Conservation (phyloP, 92 coral and sea anemone genomes). For the Isaurus tuberculatus region DNA sequence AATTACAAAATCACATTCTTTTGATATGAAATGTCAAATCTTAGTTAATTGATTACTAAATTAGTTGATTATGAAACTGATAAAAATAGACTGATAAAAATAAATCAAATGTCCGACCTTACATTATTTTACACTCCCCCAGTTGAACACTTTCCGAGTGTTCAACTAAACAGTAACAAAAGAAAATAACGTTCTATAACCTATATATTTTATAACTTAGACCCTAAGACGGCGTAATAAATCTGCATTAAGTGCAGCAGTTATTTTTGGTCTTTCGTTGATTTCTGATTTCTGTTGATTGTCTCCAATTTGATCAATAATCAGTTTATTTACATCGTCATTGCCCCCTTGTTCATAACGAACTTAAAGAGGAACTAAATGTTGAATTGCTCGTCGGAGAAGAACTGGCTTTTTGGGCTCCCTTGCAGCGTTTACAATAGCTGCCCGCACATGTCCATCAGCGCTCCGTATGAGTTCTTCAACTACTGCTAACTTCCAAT, state of each 20-base stretch:
- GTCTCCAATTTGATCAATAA: background rate
- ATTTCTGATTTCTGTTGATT: background rate
- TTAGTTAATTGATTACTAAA: no score
- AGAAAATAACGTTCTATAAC: background rate
- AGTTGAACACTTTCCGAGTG: no score
- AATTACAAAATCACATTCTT: no score
- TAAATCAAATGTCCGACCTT: no score
- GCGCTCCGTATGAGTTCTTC: slow-evolving; percentile 51
- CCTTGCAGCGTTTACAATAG: slow-evolving; percentile 38
- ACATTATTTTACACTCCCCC: no score
- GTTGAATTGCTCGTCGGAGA: slow-evolving; percentile 45
- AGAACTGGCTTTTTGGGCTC: slow-evolving; percentile 1
- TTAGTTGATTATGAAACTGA: no score
- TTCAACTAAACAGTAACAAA: background rate
- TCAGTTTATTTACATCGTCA: slow-evolving; percentile 7
- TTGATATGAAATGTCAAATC: no score
- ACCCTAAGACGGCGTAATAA: background rate
- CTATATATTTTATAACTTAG: background rate
- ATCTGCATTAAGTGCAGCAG: background rate
- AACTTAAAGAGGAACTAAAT: slow-evolving; percentile 59
- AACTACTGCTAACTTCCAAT: slow-evolving; percentile 62
- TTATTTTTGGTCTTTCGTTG: background rate
- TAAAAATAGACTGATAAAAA: no score
- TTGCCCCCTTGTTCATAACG: background rate
- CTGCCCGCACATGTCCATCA: slow-evolving; percentile 51